phyloP scores from a whole-genome alignment of 2,113 vertebrate species.

The Lipotes vexillifer region DNA sequence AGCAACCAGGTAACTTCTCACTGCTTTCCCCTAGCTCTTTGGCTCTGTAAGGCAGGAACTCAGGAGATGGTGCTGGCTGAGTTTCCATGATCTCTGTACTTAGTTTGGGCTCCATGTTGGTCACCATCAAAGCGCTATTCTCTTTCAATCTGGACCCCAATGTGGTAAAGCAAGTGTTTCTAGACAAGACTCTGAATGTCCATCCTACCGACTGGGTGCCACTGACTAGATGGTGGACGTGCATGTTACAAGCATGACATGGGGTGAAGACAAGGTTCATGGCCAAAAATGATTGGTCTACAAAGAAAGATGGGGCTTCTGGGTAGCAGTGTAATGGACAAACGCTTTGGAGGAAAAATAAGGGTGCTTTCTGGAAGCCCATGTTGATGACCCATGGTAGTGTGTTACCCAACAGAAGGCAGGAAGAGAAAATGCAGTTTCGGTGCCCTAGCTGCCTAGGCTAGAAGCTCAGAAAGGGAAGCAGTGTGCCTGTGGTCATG shows the following conservation, averaged over 20 bases:
- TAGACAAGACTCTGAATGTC: slow-evolving; percentile 41
- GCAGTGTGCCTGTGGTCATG: too few species aligned
- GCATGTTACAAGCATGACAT: slow-evolving; percentile 53
- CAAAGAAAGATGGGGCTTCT: not conserved
- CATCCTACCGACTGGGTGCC: slow-evolving; percentile 60
- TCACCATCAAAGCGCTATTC: slow-evolving; percentile 75
- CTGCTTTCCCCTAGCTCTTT: not conserved
- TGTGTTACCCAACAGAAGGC: not conserved
- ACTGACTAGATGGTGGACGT: slow-evolving; percentile 64
- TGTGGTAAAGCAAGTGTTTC: slow-evolving; percentile 64
- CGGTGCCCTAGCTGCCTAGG: too few species aligned
- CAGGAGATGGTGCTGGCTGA: not conserved
- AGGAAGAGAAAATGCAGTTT: not conserved
- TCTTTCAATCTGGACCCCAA: slow-evolving; percentile 36
- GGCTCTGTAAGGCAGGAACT: not conserved
- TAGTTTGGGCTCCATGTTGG: slow-evolving; percentile 74
- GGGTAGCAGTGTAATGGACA: not conserved
- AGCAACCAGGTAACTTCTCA: not conserved
- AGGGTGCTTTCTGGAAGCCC: not conserved
- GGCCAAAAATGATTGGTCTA: not conserved
- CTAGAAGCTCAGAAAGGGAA: too few species aligned
- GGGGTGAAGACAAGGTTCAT: not conserved
- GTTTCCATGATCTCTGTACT: not conserved
- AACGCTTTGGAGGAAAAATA: too few species aligned
- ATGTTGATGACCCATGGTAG: not conserved